Conservation (phyloP, 2,113 vertebrate species). For the Atherinomorus stipes region DNA sequence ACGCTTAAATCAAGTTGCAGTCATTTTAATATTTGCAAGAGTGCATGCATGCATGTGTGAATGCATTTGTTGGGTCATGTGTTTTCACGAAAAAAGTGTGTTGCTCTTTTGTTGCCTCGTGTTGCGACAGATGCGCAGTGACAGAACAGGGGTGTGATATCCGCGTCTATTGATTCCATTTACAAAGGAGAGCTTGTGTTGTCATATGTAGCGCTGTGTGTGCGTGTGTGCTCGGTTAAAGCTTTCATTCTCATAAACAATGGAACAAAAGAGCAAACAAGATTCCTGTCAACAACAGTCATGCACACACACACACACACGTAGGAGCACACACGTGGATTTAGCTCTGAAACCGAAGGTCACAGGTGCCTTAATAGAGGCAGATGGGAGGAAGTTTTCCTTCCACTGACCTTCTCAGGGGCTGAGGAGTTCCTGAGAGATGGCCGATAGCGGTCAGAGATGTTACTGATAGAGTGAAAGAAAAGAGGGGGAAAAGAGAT, state of each 20-base stretch:
- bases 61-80: constrained; percentile 39
- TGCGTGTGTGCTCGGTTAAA: not conserved
- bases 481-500: constrained; percentile 64
- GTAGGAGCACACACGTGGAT: constrained; percentile 4
- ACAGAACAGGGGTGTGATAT: constrained; percentile 70
- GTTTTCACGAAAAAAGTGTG: constrained; percentile 50
- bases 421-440: constrained; percentile 70
- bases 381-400: constrained; percentile 68
- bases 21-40: constrained; percentile 30
- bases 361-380: constrained; percentile 63
- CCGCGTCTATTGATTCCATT: constrained; percentile 76
- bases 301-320: not conserved
- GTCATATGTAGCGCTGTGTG: constrained; percentile 31
- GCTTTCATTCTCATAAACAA: constrained; percentile 69
- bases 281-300: constrained; percentile 39
- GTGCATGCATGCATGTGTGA: constrained; percentile 3
- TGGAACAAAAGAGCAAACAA: constrained; percentile 57
- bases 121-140: constrained; percentile 73
- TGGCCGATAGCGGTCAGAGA: constrained; percentile 54
- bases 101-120: constrained; percentile 74
- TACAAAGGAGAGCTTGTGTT: constrained; percentile 63
- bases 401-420: constrained; percentile 73
- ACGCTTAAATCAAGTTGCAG: constrained; percentile 46
- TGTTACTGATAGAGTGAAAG: constrained; percentile 65
- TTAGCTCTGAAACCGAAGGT: constrained; percentile 54